These are phyloP conservation scores for Gorsachius magnificus DNA, from an alignment of 2,797 vertebrate species.

Conservation along the genomic window DNA sequence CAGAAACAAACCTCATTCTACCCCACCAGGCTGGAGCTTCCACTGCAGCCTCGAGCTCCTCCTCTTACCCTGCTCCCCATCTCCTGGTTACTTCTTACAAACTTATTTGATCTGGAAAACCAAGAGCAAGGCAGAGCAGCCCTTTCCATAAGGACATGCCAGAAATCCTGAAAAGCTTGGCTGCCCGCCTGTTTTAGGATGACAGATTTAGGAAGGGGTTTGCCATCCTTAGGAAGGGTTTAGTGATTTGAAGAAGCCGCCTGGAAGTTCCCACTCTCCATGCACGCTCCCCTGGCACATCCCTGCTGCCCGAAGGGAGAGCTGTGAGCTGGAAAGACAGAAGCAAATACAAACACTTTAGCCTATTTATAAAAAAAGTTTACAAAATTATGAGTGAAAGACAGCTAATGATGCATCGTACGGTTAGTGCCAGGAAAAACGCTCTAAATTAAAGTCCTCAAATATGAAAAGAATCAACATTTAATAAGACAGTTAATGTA, in stretches of 20 bases:
- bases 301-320: neutral
- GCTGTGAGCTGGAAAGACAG: neutral
- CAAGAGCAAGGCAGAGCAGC: neutral
- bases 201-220: neutral
- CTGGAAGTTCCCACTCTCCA: neutral
- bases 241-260: neutral
- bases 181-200: neutral
- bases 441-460: constrained; percentile 53
- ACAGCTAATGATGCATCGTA: constrained; percentile 59
- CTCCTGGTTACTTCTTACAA: neutral
- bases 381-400: constrained; percentile 56
- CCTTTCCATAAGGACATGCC: neutral
- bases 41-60: neutral
- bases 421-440: constrained; percentile 34
- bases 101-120: neutral
- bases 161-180: neutral
- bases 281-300: neutral
- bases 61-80: neutral
- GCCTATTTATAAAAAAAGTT: constrained; percentile 27
- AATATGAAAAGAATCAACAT: constrained; percentile 67
- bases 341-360: neutral
- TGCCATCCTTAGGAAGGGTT: neutral
- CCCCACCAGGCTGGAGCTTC: neutral
- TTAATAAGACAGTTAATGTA: constrained; percentile 70
- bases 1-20: neutral